phyloP scores from a whole-genome alignment of 2,797 vertebrate genomes.

The Nyctibius grandis region DNA sequence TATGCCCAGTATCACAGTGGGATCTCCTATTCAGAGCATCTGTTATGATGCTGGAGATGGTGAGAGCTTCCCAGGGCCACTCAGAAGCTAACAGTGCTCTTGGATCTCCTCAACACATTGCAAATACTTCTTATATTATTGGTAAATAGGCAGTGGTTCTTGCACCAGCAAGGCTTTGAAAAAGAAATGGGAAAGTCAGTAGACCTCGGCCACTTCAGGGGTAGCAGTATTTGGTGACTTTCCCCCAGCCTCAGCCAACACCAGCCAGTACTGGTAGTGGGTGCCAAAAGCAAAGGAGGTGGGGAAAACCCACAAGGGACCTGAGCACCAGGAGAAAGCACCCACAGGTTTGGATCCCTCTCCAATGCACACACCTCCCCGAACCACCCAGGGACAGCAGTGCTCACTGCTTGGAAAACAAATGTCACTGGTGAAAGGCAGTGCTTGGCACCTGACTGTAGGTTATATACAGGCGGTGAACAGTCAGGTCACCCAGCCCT shows the following conservation, averaged over 20 bases:
- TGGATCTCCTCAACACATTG: background rate
- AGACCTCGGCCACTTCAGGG: background rate
- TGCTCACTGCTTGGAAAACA: background rate
- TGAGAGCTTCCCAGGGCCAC: fast-evolving
- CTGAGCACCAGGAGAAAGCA: background rate
- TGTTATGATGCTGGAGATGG: background rate
- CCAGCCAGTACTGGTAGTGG: background rate
- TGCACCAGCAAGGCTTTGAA: background rate
- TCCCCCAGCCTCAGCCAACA: background rate
- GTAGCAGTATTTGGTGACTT: background rate
- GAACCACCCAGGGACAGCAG: background rate
- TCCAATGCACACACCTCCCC: background rate
- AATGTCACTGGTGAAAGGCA: background rate
- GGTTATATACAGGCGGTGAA: background rate
- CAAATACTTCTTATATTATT: background rate
- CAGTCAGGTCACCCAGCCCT: background rate
- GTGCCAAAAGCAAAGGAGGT: background rate
- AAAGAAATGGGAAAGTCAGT: background rate
- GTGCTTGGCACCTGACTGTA: background rate
- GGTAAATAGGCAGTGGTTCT: background rate
- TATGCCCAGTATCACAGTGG: background rate
- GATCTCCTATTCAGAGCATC: background rate
- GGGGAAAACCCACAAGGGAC: background rate
- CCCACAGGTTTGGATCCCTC: background rate
- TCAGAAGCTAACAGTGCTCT: background rate